Evolutionary conservation across 2,113 vertebrate genomes (phyloP).

Genomic region (Boleophthalmus pectinirostris): DNA sequence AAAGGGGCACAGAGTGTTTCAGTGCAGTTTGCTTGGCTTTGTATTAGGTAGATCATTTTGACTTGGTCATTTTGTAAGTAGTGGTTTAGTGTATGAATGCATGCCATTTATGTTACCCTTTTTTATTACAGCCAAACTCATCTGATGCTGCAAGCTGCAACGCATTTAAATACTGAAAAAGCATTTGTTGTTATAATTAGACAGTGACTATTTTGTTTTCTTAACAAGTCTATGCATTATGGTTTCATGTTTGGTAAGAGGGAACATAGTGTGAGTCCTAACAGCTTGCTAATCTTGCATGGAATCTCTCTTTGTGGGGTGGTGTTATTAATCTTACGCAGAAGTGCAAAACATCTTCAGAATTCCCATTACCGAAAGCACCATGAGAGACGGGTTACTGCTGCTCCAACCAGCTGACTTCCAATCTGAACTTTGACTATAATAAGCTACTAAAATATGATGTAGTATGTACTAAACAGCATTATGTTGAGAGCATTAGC

Average conservation of each 20-base stretch:
- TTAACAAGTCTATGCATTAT: slow-evolving; percentile 45
- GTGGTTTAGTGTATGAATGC: too few relatives aligned
- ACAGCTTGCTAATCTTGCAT: slow-evolving; percentile 65
- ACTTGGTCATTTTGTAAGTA: too few relatives aligned
- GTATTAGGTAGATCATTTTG: too few relatives aligned
- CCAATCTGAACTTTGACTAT: slow-evolving; percentile 29
- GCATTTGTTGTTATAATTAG: slow-evolving; percentile 38
- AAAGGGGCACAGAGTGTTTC: too few relatives aligned
- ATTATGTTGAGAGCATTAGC: slow-evolving; percentile 29
- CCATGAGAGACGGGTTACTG: background rate
- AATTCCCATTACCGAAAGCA: slow-evolving; percentile 15
- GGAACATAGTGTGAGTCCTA: slow-evolving; percentile 45
- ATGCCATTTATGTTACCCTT: slow-evolving; percentile 14
- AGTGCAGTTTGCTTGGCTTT: too few relatives aligned
- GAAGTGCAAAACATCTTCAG: slow-evolving; percentile 32
- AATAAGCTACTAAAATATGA: slow-evolving; percentile 17
- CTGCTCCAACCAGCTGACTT: slow-evolving; percentile 19
- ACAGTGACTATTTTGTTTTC: slow-evolving; percentile 18
- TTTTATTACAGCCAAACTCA: slow-evolving; percentile 31
- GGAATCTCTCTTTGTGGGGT: slow-evolving; percentile 61
- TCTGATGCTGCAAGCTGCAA: slow-evolving; percentile 13
- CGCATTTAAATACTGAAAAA: slow-evolving; percentile 5
- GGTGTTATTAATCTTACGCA: slow-evolving; percentile 58
- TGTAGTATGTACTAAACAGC: slow-evolving; percentile 25
- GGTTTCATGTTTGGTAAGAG: slow-evolving; percentile 41